Evolutionary conservation across 1,140 invertebrate species (phyloP), one percentile per base, ranked within the genome.

Genomic region (Drosophila lowei): DNA sequence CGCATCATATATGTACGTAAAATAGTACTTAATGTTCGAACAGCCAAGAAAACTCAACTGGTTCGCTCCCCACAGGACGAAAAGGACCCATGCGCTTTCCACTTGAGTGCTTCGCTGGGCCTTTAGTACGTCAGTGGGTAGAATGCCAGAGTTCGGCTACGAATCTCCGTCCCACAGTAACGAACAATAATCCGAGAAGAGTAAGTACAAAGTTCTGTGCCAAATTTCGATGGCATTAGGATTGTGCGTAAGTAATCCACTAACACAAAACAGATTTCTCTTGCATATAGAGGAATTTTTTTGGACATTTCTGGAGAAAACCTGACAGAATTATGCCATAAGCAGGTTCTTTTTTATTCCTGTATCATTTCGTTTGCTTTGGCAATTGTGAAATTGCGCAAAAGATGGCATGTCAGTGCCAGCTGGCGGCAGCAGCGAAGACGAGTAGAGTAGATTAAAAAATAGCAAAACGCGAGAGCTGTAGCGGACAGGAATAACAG

Each of bases 331-430:
- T 77, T 72, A 60, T 83, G 81, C 62, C 81, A 75, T 42, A 23
- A 55, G 61, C 62, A 81, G 60, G 50, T 42, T 58, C 66, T 79
- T 21, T 18, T 38, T 48, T 47, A 16, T 18, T 38, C 11, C 34
- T 13, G 34, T 13, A 3, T 6, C 49, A 63, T 53, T 66, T 23
- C 34, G 18, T 23, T 25, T 18, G 34, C 58, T 71, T 23, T 15
- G 30, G 34, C 48, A 49, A 61, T 66, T 54, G 61, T 42, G 63
- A 77, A 85, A 86, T 80, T 85, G 81, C 80, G 80, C 71, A 83
- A 71, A 67, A 38, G 11, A 75, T 59, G 64, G 66, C 67, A 74
- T 77, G 77, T 81, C 83, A 86, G 72, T 75, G 72, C 49, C 72
- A 75, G 72, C 57, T 75, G 72, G 44, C 23, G 43, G 54, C 47